Conservation (phyloP, 2,797 vertebrate genomes). For the Margarornis squamiger region DNA sequence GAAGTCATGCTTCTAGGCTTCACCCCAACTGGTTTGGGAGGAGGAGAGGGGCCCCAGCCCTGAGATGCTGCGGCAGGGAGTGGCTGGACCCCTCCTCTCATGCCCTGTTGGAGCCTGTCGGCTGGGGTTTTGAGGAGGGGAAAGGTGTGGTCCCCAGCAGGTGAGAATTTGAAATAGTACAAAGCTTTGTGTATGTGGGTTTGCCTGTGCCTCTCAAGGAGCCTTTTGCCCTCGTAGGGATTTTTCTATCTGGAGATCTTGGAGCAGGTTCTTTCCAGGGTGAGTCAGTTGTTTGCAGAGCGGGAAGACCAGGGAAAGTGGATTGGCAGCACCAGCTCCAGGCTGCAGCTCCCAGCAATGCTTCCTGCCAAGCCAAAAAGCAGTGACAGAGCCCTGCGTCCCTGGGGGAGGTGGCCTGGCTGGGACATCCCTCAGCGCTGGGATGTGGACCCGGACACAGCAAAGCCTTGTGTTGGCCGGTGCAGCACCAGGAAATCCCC, state of each 20-base stretch:
- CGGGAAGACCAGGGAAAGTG: fast-evolving
- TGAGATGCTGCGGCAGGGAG: not conserved
- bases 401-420: not conserved
- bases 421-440: not conserved
- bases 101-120: not conserved
- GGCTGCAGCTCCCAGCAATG: not conserved
- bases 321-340: not conserved
- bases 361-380: not conserved
- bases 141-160: not conserved
- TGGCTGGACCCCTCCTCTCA: not conserved
- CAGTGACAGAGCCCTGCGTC: not conserved
- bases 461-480: not conserved
- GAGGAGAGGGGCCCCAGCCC: not conserved
- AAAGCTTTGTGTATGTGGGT: not conserved
- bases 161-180: not conserved
- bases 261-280: not conserved
- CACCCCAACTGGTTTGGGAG: not conserved
- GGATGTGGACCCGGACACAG: not conserved
- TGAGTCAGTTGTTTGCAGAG: constrained; percentile 28
- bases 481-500: not conserved
- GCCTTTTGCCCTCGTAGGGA: not conserved
- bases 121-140: constrained; percentile 1
- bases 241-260: constrained; percentile 55
- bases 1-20: not conserved
- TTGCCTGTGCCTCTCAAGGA: not conserved